Evolutionary conservation across 2,797 vertebrate genomes (phyloP).

Genomic region (Esox lucius): DNA sequence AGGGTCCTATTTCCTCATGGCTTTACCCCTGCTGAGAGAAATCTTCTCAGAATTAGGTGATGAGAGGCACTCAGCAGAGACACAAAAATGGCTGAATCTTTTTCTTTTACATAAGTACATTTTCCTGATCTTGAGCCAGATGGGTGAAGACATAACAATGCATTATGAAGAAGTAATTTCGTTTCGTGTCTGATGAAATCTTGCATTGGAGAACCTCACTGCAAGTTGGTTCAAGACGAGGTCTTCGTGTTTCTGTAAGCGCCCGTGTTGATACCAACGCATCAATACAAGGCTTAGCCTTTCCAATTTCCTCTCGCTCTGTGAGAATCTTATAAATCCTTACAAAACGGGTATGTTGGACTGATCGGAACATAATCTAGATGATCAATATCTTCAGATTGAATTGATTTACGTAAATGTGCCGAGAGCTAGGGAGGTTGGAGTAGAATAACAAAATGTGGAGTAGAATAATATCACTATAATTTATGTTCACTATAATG

Average conservation of each 20-base stretch:
- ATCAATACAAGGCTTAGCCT: constrained; percentile 34
- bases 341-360: not conserved
- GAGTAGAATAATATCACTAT: not conserved
- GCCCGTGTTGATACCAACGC: constrained; percentile 39
- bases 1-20: constrained; percentile 1
- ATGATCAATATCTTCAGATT: not conserved
- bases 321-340: not conserved
- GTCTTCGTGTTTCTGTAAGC: constrained; percentile 47
- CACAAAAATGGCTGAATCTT: constrained; percentile 30
- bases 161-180: constrained; percentile 65
- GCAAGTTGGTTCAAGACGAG: constrained; percentile 53
- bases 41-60: constrained; percentile 2
- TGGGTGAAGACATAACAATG: constrained; percentile 58
- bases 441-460: not conserved
- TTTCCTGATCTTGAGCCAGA: constrained; percentile 55
- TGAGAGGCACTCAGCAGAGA: not conserved
- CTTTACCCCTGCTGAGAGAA: constrained; percentile 3
- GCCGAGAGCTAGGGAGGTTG: not conserved
- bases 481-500: not conserved
- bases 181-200: constrained; percentile 57
- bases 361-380: not conserved
- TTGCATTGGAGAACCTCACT: constrained; percentile 56
- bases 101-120: constrained; percentile 40
- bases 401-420: not conserved
- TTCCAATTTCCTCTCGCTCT: not conserved